Percentiles rank a stretch among this genome's conserved stretches.
phyloP scores from a whole-genome alignment of 2,797 vertebrate genomes.

The Acipenser ruthenus region DNA sequence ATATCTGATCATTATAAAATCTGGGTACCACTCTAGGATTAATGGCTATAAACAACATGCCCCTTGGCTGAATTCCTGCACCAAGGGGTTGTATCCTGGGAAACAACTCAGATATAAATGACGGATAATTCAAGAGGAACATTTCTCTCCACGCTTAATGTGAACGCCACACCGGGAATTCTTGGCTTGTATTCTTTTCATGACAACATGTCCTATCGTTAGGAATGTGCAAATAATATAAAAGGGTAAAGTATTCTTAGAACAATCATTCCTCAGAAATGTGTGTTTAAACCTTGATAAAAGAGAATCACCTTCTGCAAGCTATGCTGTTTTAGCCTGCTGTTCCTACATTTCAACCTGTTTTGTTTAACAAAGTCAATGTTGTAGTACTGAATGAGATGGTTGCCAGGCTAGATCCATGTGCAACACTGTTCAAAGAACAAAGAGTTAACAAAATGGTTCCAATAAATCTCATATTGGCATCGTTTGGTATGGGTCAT shows the following conservation, averaged over 20 bases:
- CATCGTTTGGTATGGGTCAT: too few relatives aligned
- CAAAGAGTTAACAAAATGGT: too few relatives aligned
- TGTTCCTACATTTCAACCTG: neutral
- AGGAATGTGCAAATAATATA: slow-evolving; percentile 25
- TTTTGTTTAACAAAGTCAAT: too few relatives aligned
- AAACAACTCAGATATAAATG: slow-evolving; percentile 52
- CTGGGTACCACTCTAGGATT: slow-evolving; percentile 5
- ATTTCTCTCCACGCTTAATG: slow-evolving; percentile 35
- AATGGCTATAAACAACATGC: slow-evolving; percentile 9
- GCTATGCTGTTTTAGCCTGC: neutral
- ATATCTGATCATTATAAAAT: neutral
- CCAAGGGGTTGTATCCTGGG: slow-evolving; percentile 38
- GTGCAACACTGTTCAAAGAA: too few relatives aligned
- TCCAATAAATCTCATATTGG: too few relatives aligned
- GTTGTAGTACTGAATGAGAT: too few relatives aligned
- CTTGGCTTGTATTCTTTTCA: slow-evolving; percentile 35
- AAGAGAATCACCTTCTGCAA: neutral
- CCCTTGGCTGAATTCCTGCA: slow-evolving; percentile 35
- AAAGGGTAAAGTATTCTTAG: slow-evolving; percentile 22
- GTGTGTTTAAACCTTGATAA: neutral
- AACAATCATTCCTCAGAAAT: slow-evolving; percentile 15
- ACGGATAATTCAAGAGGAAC: slow-evolving; percentile 29
- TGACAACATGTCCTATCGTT: slow-evolving; percentile 34
- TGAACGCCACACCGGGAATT: slow-evolving; percentile 57
- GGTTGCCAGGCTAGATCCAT: too few relatives aligned